Evolutionary conservation across 2,797 vertebrate species (phyloP), one percentile per base, ranked within the genome.

Genomic region (Steatocranus sp.): DNA sequence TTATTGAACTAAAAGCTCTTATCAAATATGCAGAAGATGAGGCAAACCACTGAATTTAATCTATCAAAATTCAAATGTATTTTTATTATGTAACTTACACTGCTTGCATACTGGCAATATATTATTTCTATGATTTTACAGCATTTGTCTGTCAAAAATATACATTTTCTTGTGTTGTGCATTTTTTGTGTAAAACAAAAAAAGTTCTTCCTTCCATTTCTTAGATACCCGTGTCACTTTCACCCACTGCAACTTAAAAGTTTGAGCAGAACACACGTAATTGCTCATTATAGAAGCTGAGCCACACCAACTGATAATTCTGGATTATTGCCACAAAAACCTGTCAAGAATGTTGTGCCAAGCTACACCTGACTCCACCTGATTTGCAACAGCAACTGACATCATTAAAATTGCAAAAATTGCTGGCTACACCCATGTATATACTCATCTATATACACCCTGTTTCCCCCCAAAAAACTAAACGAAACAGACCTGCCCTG

Each of bases 41-140:
- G 0, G 30, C 0, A 61, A 61, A 34, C 4, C 30, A 34, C 30
- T 61, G 10, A 61, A 61, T 34, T 34, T 34, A n/a, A 61, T 61
- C 18, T 0, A 34, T 61, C 20, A 68, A 68, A 25, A 68, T 68
- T 68, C 14, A 68, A 68, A 68, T 68, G 8, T 43, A 43, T n/a
- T 68, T 63, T 43, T 43, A 68, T 43, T 43, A 68, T 68, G 36
- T n/a, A 61, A 17, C 38, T 23, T 43, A 43, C 14, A 68, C 9
- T 68, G 2, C 43, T 43, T 68, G 38, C 38, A 43, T 38, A 27
- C 14, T 25, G 23, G 8, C 61, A 41, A 23, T 66, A 14, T 41
- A 66, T 27, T 3, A 17, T 27, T 70, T 70, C 41, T 46, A 18
- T 17, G 0, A 27, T 70, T 70, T 70, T 46, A 70, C 10, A 18